Evolutionary conservation across 2,797 vertebrate genomes (phyloP).

Genomic region (Selene dorsalis): DNA sequence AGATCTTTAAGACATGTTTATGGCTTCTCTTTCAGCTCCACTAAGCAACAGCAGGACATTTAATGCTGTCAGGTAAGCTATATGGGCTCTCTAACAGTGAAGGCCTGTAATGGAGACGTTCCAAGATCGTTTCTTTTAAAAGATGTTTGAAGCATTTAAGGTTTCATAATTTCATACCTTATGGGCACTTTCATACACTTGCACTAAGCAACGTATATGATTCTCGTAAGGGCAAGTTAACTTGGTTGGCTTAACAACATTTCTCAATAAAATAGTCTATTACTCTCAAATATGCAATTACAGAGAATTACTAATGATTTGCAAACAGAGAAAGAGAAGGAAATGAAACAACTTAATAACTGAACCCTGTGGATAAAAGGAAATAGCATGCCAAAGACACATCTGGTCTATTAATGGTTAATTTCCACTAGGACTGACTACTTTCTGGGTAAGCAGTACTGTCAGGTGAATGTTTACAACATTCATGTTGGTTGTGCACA

Average conservation of each 20-base stretch:
- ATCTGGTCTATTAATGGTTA: not conserved
- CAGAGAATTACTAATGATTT: not conserved
- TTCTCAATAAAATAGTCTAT: not conserved
- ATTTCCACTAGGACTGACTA: not conserved
- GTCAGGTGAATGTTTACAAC: constrained; percentile 2
- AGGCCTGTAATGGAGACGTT: not conserved
- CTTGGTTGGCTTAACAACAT: not conserved
- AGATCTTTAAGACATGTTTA: not conserved
- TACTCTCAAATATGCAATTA: not conserved
- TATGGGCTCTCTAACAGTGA: not conserved
- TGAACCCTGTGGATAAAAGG: not conserved
- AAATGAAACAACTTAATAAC: not conserved
- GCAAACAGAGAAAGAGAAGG: not conserved
- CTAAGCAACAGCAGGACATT: not conserved
- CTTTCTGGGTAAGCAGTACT: not conserved
- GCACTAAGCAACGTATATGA: not conserved
- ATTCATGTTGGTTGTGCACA: constrained; percentile 1
- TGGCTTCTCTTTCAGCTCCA: not conserved
- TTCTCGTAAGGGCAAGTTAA: not conserved
- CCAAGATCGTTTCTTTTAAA: not conserved
- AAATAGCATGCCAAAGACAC: not conserved
- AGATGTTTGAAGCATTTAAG: not conserved
- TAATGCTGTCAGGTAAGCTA: not conserved
- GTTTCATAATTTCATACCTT: not conserved
- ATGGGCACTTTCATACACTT: not conserved